Base-by-base conservation (phyloP, 1,140 invertebrate species). In the Drosophila malerkotliana region DNA sequence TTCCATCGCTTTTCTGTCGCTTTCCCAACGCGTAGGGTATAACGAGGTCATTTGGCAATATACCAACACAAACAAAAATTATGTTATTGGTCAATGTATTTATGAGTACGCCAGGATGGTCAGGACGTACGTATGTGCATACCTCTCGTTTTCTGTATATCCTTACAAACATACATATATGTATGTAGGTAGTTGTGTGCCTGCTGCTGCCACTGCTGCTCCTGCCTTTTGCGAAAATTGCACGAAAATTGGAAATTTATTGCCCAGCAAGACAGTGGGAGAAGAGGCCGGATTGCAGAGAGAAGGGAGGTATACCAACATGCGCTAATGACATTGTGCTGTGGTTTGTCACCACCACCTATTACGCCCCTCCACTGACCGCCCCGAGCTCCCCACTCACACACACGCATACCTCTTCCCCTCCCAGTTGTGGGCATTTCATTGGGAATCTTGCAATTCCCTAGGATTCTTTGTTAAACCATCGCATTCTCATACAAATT, bases 71-170 rank as follows among this genome's bases (percentile, higher is more conserved):
- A 55, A 62, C 73, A 78, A 77, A 85, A 85, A 85, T 85, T 85
- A 84, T 84, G 81, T 84, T 84, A 84, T 84, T 85, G 80, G 80
- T 85, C 81, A 85, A 85, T 77, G 80, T 84, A 80, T 84, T 84
- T 84, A 85, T 85, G 80, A 84, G 80, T 69, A 51, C 62, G 67
- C 14, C 72, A 62, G 44, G 8, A 57, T 51, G 37, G 37, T 34
- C 30, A 44, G 41, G 41, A 66, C 32, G 32, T 49, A 24, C 14
- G 39, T 26, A 60, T 28, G 58, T 47, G 34, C 34, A 10, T 37
- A 37, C 21, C 21, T 21, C 21, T 21, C 21, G 21, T 3, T 21
- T 21, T 21, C 21, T 21, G 21, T n/a, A 4, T 37, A 37, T 18
- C 18, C 18, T 18, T 18, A 18, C 18, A 18, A 1, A 18, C 12